Base-by-base conservation (phyloP, 1,140 invertebrate species). In the Heliconius congener region DNA sequence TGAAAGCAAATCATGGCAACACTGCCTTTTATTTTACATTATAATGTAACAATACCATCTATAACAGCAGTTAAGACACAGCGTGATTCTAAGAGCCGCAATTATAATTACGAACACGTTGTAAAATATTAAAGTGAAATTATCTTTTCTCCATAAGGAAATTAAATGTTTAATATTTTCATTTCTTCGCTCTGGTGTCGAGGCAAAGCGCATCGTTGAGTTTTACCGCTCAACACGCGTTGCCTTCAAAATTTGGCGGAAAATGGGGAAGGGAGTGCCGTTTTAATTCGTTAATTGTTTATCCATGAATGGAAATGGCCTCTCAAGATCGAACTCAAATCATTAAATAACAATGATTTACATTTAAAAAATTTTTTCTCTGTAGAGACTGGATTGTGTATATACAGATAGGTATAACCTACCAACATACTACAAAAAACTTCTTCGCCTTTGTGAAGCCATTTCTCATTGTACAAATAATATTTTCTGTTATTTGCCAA, bases 81-180 rank as follows among this genome's bases (percentile, higher is more conserved):
- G 74, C 70, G 74, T 80, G 78, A 76, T 80, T 76, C 72, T 80
- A 76, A 71, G 72, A 46, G 70, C 74, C 27, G 74, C 78, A 76
- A 80, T 80, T 80, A 80, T 80, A 76, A 76, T 76, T 80, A 71
- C 55, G 30, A 73, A 76, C 78, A 80, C 74, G 57, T 78, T 39
- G 30, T 73, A 27, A 66, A 4, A 27, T 66, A 66, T 66, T 27
- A 27, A 66, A 30, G 8, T 66, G 2, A 16, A 27, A 30, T 66
- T 27, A 30, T 57, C n/a, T 57, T 57, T 57, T 57, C 1, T 34
- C 0, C 34, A 34, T 6, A 34, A 37, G 34, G 34, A 37, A 0
- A 37, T 37, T 6, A 37, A 37, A 37, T 37, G 6, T 37, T 37
- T 37, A 8, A 8, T 37, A 37, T 37, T 37, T 37, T 37, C 6